phyloP scores from a whole-genome alignment of 2,797 vertebrate genomes.

The Lepilemur septentrionalis region DNA sequence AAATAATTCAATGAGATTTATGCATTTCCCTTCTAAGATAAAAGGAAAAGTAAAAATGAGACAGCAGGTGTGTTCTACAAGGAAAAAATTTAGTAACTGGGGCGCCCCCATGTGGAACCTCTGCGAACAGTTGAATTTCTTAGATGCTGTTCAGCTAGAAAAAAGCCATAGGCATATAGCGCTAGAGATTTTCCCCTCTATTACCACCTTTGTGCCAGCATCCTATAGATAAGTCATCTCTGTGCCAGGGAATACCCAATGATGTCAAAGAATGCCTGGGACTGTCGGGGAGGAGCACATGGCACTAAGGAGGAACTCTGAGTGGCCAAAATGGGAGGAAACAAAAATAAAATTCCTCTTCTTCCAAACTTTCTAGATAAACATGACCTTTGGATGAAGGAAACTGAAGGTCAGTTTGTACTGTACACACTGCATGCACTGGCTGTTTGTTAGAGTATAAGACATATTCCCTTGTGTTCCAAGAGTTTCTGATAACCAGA shows the following conservation, averaged over 20 bases:
- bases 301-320: neutral
- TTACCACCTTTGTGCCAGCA: neutral
- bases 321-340: neutral
- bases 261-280: neutral
- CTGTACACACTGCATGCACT: neutral
- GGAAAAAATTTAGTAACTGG: neutral
- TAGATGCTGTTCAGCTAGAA: neutral
- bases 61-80: neutral
- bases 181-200: neutral
- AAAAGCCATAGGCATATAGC: neutral
- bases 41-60: neutral
- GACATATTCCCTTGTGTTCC: neutral
- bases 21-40: neutral
- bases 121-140: neutral
- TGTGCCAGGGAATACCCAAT: neutral
- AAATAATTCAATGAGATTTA: conserved; percentile 1
- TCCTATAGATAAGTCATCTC: neutral
- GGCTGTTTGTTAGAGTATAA: neutral
- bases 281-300: neutral
- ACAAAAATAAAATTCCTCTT: conserved; percentile 29
- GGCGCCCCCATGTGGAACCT: neutral
- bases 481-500: neutral
- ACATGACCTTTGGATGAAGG: neutral
- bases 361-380: neutral
- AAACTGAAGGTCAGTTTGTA: neutral